A percentile compares a stretch with the other conserved stretches of the same genome.
Conservation (phyloP, 2,888 invertebrate species). For the Drosophila macrothrix region DNA sequence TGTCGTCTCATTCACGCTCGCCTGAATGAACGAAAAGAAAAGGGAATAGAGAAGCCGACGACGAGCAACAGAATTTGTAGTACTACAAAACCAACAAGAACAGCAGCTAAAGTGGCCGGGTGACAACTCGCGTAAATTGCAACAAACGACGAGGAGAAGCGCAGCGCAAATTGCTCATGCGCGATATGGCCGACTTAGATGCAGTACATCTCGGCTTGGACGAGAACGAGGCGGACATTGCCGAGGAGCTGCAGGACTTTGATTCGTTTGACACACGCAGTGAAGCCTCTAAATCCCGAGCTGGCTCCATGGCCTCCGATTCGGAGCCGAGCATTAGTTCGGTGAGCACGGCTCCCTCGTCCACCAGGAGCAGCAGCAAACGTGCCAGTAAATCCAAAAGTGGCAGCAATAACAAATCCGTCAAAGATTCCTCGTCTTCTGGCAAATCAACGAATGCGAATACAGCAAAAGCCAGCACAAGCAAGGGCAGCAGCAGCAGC, state of each 20-base stretch:
- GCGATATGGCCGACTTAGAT: slow-evolving; percentile 86
- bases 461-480: slow-evolving; percentile 27
- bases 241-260: slow-evolving; percentile 92
- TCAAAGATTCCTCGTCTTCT: slow-evolving; percentile 39
- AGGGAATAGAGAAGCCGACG: slow-evolving; percentile 39
- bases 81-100: slow-evolving; percentile 30
- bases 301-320: slow-evolving; percentile 87
- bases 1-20: slow-evolving; percentile 51
- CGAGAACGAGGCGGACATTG: slow-evolving; percentile 90
- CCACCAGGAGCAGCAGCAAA: slow-evolving; percentile 78
- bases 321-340: slow-evolving; percentile 91
- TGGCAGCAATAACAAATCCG: slow-evolving; percentile 49
- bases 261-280: slow-evolving; percentile 92
- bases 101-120: slow-evolving; percentile 36
- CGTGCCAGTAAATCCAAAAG: slow-evolving; percentile 62
- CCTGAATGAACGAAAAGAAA: slow-evolving; percentile 51
- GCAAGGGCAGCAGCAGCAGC: slow-evolving; percentile 18
- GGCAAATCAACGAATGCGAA: slow-evolving; percentile 39
- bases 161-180: slow-evolving; percentile 63
- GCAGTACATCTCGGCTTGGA: slow-evolving; percentile 89
- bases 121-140: slow-evolving; percentile 42
- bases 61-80: slow-evolving; percentile 32
- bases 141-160: slow-evolving; percentile 14
- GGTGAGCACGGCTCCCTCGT: slow-evolving; percentile 89
- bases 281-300: slow-evolving; percentile 91